Conservation (phyloP, 2,113 vertebrate species). For the Albula glossodonta region DNA sequence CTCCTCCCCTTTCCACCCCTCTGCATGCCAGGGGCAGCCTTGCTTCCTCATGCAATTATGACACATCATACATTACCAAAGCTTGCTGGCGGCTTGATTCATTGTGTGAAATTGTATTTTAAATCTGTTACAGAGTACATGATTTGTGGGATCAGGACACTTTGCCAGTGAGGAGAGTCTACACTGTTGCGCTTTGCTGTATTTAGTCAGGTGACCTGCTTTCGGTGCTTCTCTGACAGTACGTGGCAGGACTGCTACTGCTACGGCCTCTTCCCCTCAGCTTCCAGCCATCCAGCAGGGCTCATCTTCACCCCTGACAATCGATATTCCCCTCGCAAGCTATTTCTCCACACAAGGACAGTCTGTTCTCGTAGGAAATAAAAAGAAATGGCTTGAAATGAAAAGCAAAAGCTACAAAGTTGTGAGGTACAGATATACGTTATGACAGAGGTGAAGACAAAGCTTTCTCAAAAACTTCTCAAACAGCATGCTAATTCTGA, state of each 20-base stretch:
- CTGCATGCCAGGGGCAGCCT: constrained; percentile 14
- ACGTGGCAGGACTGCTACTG: too few species aligned
- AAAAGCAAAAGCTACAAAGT: not conserved
- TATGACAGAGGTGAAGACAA: too few species aligned
- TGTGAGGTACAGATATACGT: too few species aligned
- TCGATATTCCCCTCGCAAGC: too few species aligned
- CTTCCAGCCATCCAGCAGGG: not conserved
- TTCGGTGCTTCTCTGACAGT: not conserved
- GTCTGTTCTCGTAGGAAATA: not conserved
- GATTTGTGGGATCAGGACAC: constrained; percentile 1
- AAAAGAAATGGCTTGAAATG: not conserved
- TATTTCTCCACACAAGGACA: not conserved
- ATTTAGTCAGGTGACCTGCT: not conserved
- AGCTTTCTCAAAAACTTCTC: too few species aligned
- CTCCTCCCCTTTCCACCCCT: constrained; percentile 18
- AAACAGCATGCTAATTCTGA: too few species aligned
- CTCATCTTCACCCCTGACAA: not conserved
- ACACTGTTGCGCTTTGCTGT: not conserved
- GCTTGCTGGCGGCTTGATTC: constrained; percentile 35
- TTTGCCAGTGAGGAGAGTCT: not conserved
- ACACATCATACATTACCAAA: constrained; percentile 35
- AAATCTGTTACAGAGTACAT: constrained; percentile 9
- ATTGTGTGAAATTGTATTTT: constrained; percentile 31
- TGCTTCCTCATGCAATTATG: constrained; percentile 32
- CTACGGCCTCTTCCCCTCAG: too few species aligned